These are phyloP conservation scores for Nymphalis polychloros DNA, from an alignment of 2,888 invertebrate species.

Conservation along the genomic window DNA sequence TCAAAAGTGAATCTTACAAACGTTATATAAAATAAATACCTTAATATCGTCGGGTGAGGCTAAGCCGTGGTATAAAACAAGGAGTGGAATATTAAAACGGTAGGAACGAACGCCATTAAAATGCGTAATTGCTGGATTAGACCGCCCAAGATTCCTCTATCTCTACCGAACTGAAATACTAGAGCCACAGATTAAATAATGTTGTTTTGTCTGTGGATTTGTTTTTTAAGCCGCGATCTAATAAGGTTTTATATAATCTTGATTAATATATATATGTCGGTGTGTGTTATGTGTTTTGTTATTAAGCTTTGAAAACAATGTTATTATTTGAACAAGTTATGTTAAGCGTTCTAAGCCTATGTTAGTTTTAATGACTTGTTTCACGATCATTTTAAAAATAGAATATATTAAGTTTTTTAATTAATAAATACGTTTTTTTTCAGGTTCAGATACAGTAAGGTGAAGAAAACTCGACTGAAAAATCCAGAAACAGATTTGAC, in stretches of 20 bases:
- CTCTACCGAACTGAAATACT: conserved; percentile 46
- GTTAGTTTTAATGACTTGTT: too few species aligned
- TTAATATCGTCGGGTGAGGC: conserved; percentile 43
- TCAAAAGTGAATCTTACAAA: conserved; percentile 34
- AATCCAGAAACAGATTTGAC: too few species aligned
- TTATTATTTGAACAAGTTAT: too few species aligned
- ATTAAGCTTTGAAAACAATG: too few species aligned
- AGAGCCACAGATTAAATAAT: conserved; percentile 36
- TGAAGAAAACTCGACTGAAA: neutral
- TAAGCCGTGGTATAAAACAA: conserved; percentile 72
- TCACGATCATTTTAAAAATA: too few species aligned
- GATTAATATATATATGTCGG: neutral
- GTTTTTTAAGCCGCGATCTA: neutral
- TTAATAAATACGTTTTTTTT: neutral
- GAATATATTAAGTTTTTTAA: too few species aligned
- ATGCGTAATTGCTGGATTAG: conserved; percentile 81
- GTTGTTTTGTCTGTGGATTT: conserved; percentile 17
- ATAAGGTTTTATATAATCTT: conserved; percentile 11
- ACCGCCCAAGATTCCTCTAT: conserved; percentile 78
- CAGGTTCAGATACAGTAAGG: neutral
- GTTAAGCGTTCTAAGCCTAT: too few species aligned
- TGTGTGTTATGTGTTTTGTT: neutral
- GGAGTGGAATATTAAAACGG: conserved; percentile 79
- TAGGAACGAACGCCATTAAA: conserved; percentile 73
- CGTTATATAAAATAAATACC: conserved; percentile 42